Evolutionary conservation across 2,888 invertebrate species (phyloP).

Genomic region (Lepas anatifera): DNA sequence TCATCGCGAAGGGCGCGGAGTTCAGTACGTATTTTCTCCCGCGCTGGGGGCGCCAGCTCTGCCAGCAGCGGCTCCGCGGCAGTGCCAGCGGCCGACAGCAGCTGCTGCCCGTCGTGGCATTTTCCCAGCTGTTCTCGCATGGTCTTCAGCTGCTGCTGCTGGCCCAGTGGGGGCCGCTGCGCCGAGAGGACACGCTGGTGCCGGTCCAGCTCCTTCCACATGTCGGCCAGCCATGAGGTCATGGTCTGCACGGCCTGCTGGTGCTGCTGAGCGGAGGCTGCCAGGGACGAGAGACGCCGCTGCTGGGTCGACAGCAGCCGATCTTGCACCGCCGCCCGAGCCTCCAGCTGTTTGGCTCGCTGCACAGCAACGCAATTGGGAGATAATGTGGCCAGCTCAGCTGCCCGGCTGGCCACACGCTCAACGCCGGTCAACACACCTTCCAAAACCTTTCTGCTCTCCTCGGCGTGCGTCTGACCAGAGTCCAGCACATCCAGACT

Average conservation of each 20-base stretch:
- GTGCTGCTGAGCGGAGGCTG: background rate
- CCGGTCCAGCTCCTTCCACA: background rate
- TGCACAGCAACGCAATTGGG: background rate
- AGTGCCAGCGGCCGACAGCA: constrained; percentile 67
- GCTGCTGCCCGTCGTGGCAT: constrained; percentile 52
- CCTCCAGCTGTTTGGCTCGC: background rate
- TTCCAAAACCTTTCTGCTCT: background rate
- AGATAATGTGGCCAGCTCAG: background rate
- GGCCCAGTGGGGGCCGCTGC: constrained; percentile 32
- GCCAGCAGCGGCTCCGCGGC: constrained; percentile 79
- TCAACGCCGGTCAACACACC: background rate
- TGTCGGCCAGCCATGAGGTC: background rate
- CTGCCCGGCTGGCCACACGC: background rate
- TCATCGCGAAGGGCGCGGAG: constrained; percentile 63
- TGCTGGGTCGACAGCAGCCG: background rate
- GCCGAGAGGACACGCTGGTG: background rate
- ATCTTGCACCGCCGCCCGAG: background rate
- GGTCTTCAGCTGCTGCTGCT: constrained; percentile 60
- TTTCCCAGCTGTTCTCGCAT: constrained; percentile 53
- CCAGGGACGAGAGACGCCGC: background rate
- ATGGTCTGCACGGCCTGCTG: background rate
- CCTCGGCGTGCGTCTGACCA: background rate
- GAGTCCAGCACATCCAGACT: background rate
- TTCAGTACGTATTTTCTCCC: constrained; percentile 71
- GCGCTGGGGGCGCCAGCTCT: constrained; percentile 71